A percentile compares a stretch with the other conserved stretches of the same genome.
These are phyloP conservation scores for Machimus rusticus DNA, from an alignment of 2,888 invertebrate species.

Conservation along the genomic window DNA sequence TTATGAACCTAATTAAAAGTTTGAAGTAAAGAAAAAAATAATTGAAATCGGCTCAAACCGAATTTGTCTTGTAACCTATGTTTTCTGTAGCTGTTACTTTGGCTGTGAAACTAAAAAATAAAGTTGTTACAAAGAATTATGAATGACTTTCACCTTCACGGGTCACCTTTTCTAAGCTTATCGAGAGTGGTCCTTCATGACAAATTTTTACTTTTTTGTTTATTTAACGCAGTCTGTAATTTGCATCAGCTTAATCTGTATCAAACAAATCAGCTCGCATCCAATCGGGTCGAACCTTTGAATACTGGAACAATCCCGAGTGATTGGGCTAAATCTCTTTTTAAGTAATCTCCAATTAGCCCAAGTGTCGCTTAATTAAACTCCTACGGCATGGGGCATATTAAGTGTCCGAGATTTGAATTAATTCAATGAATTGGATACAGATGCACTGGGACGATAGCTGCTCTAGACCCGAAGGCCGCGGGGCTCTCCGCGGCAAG, in stretches of 20 bases:
- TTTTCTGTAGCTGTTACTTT: no score
- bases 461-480: neutral
- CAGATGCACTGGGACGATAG: constrained; percentile 26
- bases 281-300: neutral
- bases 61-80: no score
- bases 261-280: neutral
- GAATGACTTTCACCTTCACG: neutral
- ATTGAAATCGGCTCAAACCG: no score
- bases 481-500: neutral
- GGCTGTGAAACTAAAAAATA: no score
- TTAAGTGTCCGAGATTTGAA: constrained; percentile 44
- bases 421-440: constrained; percentile 41
- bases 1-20: no score
- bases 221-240: neutral
- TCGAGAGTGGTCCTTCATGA: neutral
- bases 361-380: constrained; percentile 46
- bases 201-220: neutral
- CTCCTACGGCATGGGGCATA: constrained; percentile 29
- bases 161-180: neutral
- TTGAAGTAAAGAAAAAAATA: no score
- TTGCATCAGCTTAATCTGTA: neutral
- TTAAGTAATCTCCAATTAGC: constrained; percentile 48
- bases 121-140: neutral
- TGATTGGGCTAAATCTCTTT: constrained; percentile 44
- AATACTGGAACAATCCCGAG: constrained; percentile 1